phyloP scores from a whole-genome alignment of 53 echinoderm and acorn worm species.

The Henricia sp. region DNA sequence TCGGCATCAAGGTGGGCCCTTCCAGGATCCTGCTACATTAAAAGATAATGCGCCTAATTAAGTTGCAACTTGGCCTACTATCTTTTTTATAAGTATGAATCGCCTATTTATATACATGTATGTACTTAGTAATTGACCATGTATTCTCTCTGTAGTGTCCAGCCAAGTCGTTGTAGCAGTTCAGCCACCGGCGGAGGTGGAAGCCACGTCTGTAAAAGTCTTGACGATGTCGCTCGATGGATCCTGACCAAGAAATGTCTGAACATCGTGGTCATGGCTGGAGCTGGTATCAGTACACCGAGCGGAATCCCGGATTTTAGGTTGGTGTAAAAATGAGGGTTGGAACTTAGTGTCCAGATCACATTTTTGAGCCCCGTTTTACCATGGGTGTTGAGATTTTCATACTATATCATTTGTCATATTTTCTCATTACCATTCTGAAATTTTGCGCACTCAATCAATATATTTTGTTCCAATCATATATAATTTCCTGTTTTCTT shows the following conservation, averaged over 20 bases:
- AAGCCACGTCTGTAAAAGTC: constrained; percentile 67
- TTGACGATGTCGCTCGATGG: constrained; percentile 90
- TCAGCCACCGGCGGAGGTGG: constrained; percentile 59
- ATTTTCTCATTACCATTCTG: no score
- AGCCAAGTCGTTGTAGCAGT: constrained; percentile 22
- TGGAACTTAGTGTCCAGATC: no score
- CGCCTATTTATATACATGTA: background rate
- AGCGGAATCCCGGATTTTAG: constrained; percentile 99
- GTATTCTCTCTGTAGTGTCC: constrained; percentile 17
- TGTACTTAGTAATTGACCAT: background rate
- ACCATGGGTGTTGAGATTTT: no score
- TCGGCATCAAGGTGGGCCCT: constrained; percentile 28
- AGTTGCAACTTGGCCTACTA: no score
- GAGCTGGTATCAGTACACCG: constrained; percentile 97
- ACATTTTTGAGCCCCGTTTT: no score
- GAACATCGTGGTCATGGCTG: constrained; percentile 94
- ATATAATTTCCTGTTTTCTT: no score
- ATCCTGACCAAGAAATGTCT: constrained; percentile 81
- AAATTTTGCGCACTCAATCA: no score
- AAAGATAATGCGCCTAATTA: no score
- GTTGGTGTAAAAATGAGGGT: constrained; percentile 44
- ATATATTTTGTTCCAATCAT: no score
- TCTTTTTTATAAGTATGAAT: background rate
- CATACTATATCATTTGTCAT: no score
- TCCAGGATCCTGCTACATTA: no score